Evolutionary conservation across 1,140 invertebrate species (phyloP), one percentile per base, ranked within the genome.

Genomic region (Centruroides sculpturatus): DNA sequence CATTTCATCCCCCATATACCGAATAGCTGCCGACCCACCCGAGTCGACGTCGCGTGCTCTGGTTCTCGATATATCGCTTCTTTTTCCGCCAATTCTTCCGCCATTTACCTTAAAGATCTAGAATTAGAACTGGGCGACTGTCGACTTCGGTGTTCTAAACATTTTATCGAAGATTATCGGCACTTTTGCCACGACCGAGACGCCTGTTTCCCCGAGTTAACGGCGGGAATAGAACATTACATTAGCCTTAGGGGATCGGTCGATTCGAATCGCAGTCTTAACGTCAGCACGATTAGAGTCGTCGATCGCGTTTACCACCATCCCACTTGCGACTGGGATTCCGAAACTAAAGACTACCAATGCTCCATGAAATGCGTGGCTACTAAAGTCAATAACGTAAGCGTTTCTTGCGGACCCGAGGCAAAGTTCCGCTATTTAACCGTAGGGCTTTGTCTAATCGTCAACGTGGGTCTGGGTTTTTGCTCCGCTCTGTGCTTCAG

Each of bases 401-500:
- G 5, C 7, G 23, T 53, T 6, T 8, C 51, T 23, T 23, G 35
- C 23, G 51, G 8, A 36, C 23, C 35, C 35, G 51, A 0, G 5
- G 8, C 5, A 3, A 1, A 41, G 8, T 41, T 41, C 3, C 13
- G 52, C 2, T 41, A 41, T 41, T 8, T 41, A 41, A 41, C 41
- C 5, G 41, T 41, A 41, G 41, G 41, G 8, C 8, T 41, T 6
- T 64, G 63, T 5, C 50, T 64, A 10, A 35, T 54, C 3, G 79
- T 87, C 4, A 76, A 86, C 56, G 82, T 87, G 4, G 81, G 87
- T 62, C 81, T 87, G 52, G 82, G 83, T 67, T 82, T 87, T 12
- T 86, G 86, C 66, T 78, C 83, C 59, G 85, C 85, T 0, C 87
- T 85, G 5, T 81, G 80, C 0, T 72, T 88, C 0, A 82, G 83